Conservation (phyloP, 2,113 vertebrate species). For the Syrmaticus mikado region DNA sequence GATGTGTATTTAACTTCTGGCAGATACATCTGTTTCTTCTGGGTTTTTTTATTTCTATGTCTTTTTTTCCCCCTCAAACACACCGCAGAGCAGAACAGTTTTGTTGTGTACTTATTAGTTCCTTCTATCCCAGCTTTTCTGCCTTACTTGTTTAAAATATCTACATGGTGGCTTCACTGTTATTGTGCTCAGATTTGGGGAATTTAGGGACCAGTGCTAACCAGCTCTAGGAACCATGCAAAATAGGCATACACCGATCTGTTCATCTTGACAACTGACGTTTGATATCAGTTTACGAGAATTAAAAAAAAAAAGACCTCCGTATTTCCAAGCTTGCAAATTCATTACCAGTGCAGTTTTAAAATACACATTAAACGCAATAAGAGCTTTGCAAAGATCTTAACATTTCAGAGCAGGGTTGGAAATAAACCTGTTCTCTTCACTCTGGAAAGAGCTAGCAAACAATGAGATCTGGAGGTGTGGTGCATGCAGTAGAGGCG, state of each 20-base stretch:
- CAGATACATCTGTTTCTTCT: constrained; percentile 81
- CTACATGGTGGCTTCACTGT: not conserved
- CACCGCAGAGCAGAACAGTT: constrained; percentile 30
- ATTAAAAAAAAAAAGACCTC: not conserved
- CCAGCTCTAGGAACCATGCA: fast-evolving
- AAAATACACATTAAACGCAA: not conserved
- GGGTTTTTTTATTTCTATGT: constrained; percentile 14
- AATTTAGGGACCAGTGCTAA: not conserved
- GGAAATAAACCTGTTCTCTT: not conserved
- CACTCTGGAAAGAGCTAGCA: fast-evolving
- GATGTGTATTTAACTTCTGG: constrained; percentile 86
- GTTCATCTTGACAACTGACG: not conserved
- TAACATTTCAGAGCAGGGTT: fast-evolving
- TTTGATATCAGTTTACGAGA: not conserved
- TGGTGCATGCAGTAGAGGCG: not conserved
- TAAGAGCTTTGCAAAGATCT: not conserved
- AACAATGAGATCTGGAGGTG: fast-evolving
- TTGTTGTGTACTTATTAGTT: constrained; percentile 59
- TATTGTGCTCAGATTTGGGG: not conserved
- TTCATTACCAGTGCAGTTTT: not conserved
- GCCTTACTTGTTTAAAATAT: not conserved
- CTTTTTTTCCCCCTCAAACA: constrained; percentile 30
- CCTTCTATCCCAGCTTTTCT: constrained; percentile 28
- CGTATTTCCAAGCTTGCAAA: not conserved
- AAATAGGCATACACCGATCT: not conserved